Evolutionary conservation across 2,888 invertebrate genomes (phyloP), one percentile per base, ranked within the genome.

Genomic region (Xestia c-nigrum): DNA sequence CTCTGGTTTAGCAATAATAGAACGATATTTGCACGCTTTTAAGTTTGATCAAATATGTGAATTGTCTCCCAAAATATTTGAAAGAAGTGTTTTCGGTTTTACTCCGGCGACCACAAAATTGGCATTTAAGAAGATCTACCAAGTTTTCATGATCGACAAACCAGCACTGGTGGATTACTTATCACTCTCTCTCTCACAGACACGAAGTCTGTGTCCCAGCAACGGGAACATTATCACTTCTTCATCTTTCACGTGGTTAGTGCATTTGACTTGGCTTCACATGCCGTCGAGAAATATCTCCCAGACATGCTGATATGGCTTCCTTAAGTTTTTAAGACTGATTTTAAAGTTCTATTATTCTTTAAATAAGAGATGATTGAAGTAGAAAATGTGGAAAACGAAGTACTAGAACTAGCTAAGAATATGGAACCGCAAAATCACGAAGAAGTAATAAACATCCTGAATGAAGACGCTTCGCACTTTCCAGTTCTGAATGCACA

Each of bases 401-500:
- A n/a, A 46, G 72, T 46, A 59, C 7, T 38, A 50, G 55, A 68
- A 12, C 38, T 80, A 46, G 59, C 14, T 50, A 19, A 64, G 65
- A 65, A 68, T 47, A 69, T 66, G 24, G 59, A 81, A 70, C 66
- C 40, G 52, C 46, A 73, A 83, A 78, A 65, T 68, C 16, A 71
- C 24, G 61, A 72, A 64, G 24, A 69, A 64, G 69, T 76, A 43
- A 78, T 81, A 81, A 83, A 81, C 73, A 85, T 80, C 59, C 78
- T 77, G 76, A 74, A 68, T 76, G 78, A 69, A 72, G 77, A 50
- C 61, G 52, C 71, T 80, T 74, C 76, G 40, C 71, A 79, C 66
- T 78, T 71, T 86, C 70, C 78, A 76, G 78, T 57, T 72, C 57
- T 57, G 70, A 76, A 83, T 88, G 84, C 88, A 88, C 74, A 75